phyloP scores from a whole-genome alignment of 2,888 invertebrate species.

The Calameuta idolon region DNA sequence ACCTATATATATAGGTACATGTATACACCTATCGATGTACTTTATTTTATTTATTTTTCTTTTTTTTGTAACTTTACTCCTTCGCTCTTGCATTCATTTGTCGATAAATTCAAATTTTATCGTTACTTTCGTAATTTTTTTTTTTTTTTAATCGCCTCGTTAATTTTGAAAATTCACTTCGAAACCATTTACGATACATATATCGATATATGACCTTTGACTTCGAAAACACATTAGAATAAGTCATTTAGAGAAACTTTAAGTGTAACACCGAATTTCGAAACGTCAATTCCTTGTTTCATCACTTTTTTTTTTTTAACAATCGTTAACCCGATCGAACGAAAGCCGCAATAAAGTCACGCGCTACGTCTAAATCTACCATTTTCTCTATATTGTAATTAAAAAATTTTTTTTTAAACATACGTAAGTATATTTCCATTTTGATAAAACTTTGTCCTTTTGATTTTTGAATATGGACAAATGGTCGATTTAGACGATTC shows the following conservation, averaged over 20 bases:
- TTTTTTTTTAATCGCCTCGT: not conserved
- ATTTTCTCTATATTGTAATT: not conserved
- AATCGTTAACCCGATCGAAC: not conserved
- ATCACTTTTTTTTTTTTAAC: not conserved
- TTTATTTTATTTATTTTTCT: not conserved
- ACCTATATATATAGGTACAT: slow-evolving; percentile 26
- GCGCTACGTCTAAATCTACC: not conserved
- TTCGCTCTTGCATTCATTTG: not conserved
- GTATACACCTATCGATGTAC: not conserved
- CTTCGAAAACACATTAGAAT: not conserved
- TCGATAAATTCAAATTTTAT: not conserved
- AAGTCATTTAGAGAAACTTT: not conserved
- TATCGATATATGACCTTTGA: not conserved
- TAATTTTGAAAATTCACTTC: not conserved
- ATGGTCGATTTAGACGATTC: not conserved
- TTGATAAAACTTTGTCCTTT: not conserved
- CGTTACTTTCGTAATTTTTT: not conserved
- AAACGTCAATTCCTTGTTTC: not conserved
- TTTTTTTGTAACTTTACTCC: not conserved
- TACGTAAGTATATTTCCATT: not conserved
- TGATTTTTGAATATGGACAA: not conserved
- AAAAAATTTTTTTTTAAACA: not conserved
- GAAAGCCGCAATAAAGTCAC: not conserved
- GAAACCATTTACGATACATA: not conserved
- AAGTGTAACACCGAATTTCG: not conserved